Evolutionary conservation across 2,888 invertebrate genomes (phyloP), one percentile per base, ranked within the genome.

Genomic region (Gibbula magus): DNA sequence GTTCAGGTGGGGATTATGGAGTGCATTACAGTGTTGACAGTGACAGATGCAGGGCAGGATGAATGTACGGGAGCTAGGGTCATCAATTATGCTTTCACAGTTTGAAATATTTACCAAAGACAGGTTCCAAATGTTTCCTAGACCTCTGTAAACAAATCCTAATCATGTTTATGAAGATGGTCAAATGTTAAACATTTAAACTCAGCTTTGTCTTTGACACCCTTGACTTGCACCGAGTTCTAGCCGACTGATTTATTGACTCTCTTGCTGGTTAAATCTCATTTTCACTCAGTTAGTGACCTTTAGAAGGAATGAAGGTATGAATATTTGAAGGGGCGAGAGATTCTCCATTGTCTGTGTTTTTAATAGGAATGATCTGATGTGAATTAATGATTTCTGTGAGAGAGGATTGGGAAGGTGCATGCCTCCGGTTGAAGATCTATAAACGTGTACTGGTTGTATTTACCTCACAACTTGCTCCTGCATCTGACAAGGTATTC

Each of bases 131-230:
- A 61, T 61, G 61, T 61, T 61, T 61, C 61, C 22, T 61, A 25
- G 61, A 29, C 61, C 22, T 61, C 61, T 61, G 61, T 61, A 61
- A 61, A 61, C 61, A 61, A 61, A 61, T 29, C 61, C 25, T 29
- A 45, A 29, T 20, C 20, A 29, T 16, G 29, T 61, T 22, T 61
- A 61, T 61, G 61, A 29, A 61, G 61, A 29, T 29, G 61, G 25
- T 25, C 61, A 61, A 29, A 61, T 61, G 25, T 25, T 61, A 29
- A 18, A 13, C 61, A 61, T 61, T 61, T 61, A 45, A 45, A 45
- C 45, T 45, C 45, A 45, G 45, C 45, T 45, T 45, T 45, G 45
- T 45, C 45, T 45, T 45, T 45, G 35, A 35, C 35, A n/a, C n/a
- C n/a, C n/a, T 35, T 35, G 35, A 35, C 4, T 35, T 35, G 45